Evolutionary conservation across 2,113 vertebrate genomes (phyloP), one percentile per base, ranked within the genome.

Genomic region (Zosterops hypoxanthus): DNA sequence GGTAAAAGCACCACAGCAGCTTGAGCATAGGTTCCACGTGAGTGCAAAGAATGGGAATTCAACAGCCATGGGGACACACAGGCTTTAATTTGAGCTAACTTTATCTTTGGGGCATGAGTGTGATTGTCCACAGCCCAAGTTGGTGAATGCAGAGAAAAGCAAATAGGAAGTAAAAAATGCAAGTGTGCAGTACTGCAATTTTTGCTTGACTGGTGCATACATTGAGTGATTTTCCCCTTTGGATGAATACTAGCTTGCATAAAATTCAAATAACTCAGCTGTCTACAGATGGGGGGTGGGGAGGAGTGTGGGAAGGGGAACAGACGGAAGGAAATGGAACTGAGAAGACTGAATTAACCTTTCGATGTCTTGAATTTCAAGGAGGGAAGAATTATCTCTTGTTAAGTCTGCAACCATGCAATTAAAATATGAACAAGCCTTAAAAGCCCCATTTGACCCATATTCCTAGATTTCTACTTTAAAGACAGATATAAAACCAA

Each of bases 271-370:
- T 90, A 96, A 68, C 61, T 97, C 73, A 64, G 77, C 91, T 97
- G 94, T 92, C 89, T 96, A n/a, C 94, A 84, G 91, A 96, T 76
- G 46, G 90, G 96, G 78, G 84, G 39, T 70, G 73, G 87, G 75
- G 84, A 65, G 47, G 24, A 86, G 92, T 92, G 95, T 97, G 96
- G 91, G 94, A 96, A 96, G 96, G 50, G 49, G 94, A 97, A 96
- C 96, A 97, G 95, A 97, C 96, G 96, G 96, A 93, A 95, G 96
- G 96, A 95, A 96, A 95, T 80, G 95, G 93, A 97, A 96, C 93
- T 94, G 95, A 97, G 95, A 97, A 97, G 93, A 95, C 7, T 92
- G 91, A 95, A 97, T 95, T 97, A 96, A 96, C 96, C 96, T 97
- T 96, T 95, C 81, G 20, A 85, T 95, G 91, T 76, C 94, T 95